Evolutionary conservation across 2,797 vertebrate genomes (phyloP).

Genomic region (Limosa lapponica): DNA sequence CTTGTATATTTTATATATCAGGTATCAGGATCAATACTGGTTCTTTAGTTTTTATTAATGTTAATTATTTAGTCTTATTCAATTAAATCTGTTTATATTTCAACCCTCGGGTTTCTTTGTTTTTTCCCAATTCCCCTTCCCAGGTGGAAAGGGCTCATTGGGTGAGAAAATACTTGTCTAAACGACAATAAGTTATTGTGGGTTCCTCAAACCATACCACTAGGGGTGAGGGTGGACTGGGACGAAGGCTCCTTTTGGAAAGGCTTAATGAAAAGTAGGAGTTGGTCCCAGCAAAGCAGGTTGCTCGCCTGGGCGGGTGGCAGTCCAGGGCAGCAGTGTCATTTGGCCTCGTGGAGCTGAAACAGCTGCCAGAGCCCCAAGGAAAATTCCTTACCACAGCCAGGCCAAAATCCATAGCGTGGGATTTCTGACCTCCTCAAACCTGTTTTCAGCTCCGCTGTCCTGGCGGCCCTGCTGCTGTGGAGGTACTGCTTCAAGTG

Average conservation of each 20-base stretch:
- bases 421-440: background rate
- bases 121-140: background rate
- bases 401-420: background rate
- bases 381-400: background rate
- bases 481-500: background rate
- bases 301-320: accelerated
- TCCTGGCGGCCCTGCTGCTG: background rate
- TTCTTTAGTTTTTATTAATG: background rate
- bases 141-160: background rate
- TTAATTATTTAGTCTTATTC: background rate
- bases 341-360: background rate
- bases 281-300: background rate
- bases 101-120: background rate
- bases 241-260: background rate
- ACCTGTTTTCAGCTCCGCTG: accelerated
- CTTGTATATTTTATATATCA: background rate
- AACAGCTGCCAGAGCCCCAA: background rate
- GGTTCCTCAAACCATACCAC: background rate
- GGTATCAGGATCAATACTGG: background rate
- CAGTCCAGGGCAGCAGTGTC: background rate
- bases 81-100: background rate
- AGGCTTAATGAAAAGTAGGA: accelerated
- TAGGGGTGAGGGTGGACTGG: too few relatives aligned
- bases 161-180: background rate
- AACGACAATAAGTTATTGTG: background rate